Evolutionary conservation across 2,113 vertebrate genomes (phyloP), one percentile per base, ranked within the genome.

Genomic region (Salminus brasiliensis): DNA sequence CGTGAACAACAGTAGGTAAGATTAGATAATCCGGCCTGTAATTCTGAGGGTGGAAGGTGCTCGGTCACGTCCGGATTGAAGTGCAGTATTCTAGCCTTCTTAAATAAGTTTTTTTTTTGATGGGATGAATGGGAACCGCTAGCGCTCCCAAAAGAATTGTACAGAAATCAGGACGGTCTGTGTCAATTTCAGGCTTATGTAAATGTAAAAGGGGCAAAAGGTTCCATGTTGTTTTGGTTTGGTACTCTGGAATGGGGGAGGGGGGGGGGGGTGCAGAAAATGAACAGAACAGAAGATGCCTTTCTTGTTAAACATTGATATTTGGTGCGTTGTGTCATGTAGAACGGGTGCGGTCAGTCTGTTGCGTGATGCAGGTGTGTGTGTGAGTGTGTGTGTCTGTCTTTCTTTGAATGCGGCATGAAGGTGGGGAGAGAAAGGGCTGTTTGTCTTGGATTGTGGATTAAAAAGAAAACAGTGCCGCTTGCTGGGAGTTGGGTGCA

Each of bases 251-350:
- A 27, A 18, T 27, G 45, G 27, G 6, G 23, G 3, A 29, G 21
- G 59, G 5, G 45, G 13, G 43, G 23, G 63, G 7, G 27, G 16
- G 18, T 69, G 29, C 5, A 36, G 60, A 41, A 59, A 66, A 45
- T 43, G 49, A 7, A 27, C n/a, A 59, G 36, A 25, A 23, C 6
- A 59, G 60, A 27, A 75, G 76, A 73, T 74, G 65, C 36, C 57
- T 55, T 81, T 75, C 72, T 79, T 57, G 72, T 86, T 81, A 79
- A 79, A 79, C 52, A 62, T 59, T 59, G 79, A 81, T 60, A 36
- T 23, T 27, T 13, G 45, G 55, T 23, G 53, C 25, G 23, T 76
- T 83, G 52, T 29, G 53, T 79, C 79, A 85, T 63, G 18, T 7
- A 43, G 65, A 27, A 71, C 55, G 52, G 75, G 75, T 39, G 52